Base-by-base conservation (phyloP, 2,888 invertebrate genomes). In the Cantharis nigra region DNA sequence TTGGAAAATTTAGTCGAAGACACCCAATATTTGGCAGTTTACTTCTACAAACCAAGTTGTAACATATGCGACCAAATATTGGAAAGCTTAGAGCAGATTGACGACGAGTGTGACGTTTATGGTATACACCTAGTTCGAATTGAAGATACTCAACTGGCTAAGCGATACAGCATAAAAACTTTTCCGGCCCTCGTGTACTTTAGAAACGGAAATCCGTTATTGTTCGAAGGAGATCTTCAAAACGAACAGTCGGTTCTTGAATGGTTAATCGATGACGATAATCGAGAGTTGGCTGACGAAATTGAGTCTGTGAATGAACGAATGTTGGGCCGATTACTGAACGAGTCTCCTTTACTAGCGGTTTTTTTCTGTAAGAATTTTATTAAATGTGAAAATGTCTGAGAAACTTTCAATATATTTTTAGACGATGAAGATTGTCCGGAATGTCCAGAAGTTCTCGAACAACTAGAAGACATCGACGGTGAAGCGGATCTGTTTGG, bases 81-180 rank as follows among this genome's bases (percentile, higher is more conserved):
- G 78, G 95, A 96, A 85, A 96, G 95, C 77, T 88, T 97, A 77
- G 97, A 97, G 86, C 92, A 94, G 81, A 94, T 97, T 81, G 97
- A 97, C 85, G 97, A 97, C 85, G 97, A 97, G 88, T 96, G 96
- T 85, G 97, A 97, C 86, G 95, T 96, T 0, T 97, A 94, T 86
- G 97, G 97, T 70, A 97, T 97, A 83, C 96, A 97, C 83, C 93
- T 97, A 93, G 97, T 97, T 0, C 95, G 97, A 87, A 97, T 97
- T 84, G 95, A 96, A 88, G 97, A 97, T 89, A 95, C 96, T 0
- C 96, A 96, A 85, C 88, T 97, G 78, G 97, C 97, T 7, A 97
- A 97, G 87, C 91, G 97, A 83, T 97, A 97, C 89, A 97, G 97
- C 78, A 97, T 97, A 79, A 97, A 97, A 88, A 97, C 97, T 72